A percentile compares a stretch with the other conserved stretches of the same genome.
These are phyloP conservation scores for Cryptosula pallasiana DNA, from an alignment of 2,888 invertebrate species.

Conservation along the genomic window DNA sequence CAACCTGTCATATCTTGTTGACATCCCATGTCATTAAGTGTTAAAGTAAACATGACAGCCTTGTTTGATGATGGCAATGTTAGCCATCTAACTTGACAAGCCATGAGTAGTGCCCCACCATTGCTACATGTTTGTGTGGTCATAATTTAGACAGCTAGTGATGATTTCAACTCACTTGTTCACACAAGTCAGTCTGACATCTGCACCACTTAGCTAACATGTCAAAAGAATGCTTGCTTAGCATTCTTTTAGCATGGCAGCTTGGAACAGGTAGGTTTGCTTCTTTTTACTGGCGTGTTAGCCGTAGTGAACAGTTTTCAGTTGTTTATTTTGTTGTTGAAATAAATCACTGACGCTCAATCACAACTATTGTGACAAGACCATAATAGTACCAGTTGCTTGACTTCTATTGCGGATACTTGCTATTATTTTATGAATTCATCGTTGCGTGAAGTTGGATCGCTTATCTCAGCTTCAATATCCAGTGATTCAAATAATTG, in stretches of 20 bases:
- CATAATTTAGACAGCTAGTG: background rate
- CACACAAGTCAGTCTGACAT: background rate
- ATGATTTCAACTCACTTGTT: background rate
- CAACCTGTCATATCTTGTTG: slow-evolving; percentile 24
- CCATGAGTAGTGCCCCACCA: slow-evolving; percentile 2
- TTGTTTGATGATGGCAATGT: background rate
- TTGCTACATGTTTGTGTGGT: background rate
- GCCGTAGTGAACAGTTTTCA: too few relatives aligned
- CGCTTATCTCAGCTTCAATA: background rate
- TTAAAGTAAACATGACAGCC: slow-evolving; percentile 23
- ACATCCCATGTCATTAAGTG: slow-evolving; percentile 24
- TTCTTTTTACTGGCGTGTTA: background rate
- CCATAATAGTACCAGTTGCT: too few relatives aligned
- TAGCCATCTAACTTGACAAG: background rate
- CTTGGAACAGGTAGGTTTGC: background rate
- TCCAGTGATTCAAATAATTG: background rate
- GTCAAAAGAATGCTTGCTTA: too few relatives aligned
- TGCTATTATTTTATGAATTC: too few relatives aligned
- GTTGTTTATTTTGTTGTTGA: too few relatives aligned
- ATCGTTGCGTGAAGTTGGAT: background rate
- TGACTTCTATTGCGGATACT: too few relatives aligned
- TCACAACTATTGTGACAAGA: too few relatives aligned
- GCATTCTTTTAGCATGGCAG: background rate
- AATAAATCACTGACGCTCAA: too few relatives aligned
- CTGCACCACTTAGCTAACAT: background rate